Evolutionary conservation across 2,113 vertebrate species (phyloP), one percentile per base, ranked within the genome.

Genomic region (Sturnus vulgaris): DNA sequence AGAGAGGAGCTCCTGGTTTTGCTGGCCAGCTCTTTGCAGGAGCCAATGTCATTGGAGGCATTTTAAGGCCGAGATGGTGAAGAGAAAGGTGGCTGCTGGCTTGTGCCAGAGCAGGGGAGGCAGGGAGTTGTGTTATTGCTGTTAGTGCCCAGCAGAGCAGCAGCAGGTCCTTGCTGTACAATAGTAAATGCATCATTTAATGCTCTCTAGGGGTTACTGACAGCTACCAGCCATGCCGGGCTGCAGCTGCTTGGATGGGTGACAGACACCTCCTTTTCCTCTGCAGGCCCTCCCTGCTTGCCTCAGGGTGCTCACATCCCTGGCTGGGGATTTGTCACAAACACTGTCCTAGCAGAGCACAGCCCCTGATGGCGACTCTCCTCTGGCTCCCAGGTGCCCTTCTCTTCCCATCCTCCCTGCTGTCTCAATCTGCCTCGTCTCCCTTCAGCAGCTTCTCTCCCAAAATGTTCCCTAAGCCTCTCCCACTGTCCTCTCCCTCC

Each of bases 41-140:
- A n/a, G 37, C 37, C 12, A 37, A 17, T 44, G 61, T 44, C 2
- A 3, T 20, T 1, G 6, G 82, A 92, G 52, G 57, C 44, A 42
- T 69, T 94, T 90, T 79, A 94, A 83, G 88, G 76, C 63, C 69
- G 77, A 72, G 63, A 22, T 53, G 72, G 44, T 35, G 52, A 76
- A 59, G 42, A 77, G 39, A 30, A 35, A 65, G 37, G 46, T 40
- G 56, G 10, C 40, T 21, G 10, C 24, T 50, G 7, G 17, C 46
- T 53, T 55, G 57, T n/a, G 69, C 53, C 33, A 19, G 72, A 35
- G 57, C 70, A 64, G 73, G 44, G 39, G 27, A 75, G 55, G 61
- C 53, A 69, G 73, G 47, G 60, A 50, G 15, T 30, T 47, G 24
- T 0, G 21, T 72, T 68, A 91, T 18, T 84, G 86, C 69, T 65